These are phyloP conservation scores for Luperina testacea DNA, from an alignment of 2,888 invertebrate genomes.

Conservation along the genomic window DNA sequence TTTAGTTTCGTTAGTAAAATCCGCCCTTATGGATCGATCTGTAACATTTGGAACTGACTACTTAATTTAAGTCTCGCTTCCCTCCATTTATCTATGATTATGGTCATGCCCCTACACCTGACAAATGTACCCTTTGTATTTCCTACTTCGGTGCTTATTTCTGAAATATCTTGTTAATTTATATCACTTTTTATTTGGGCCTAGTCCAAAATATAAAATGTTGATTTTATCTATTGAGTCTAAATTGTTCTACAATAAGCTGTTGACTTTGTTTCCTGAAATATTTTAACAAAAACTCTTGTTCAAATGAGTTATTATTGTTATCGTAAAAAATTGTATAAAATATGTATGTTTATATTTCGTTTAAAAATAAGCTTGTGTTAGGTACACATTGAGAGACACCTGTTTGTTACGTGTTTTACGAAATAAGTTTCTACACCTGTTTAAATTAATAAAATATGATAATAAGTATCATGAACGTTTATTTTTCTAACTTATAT, in stretches of 20 bases:
- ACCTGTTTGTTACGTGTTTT: conserved; percentile 28
- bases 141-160: conserved; percentile 45
- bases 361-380: conserved; percentile 26
- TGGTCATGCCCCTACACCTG: conserved; percentile 4
- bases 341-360: conserved; percentile 24
- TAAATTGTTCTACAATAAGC: conserved; percentile 43
- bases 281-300: conserved; percentile 16
- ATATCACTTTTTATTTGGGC: conserved; percentile 58
- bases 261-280: conserved; percentile 31
- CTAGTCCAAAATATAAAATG: conserved; percentile 59
- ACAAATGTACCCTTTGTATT: conserved; percentile 16
- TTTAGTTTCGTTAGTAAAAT: background rate
- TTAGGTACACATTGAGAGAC: conserved; percentile 35
- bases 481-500: conserved; percentile 52
- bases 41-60: conserved; percentile 38
- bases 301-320: conserved; percentile 37
- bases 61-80: conserved; percentile 38
- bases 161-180: conserved; percentile 35
- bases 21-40: conserved; percentile 22
- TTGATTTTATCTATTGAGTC: conserved; percentile 42
- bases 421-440: conserved; percentile 39
- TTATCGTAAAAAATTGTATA: conserved; percentile 28
- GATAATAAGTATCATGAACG: conserved; percentile 25
- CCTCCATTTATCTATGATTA: conserved; percentile 52
- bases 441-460: conserved; percentile 49